phyloP scores from a whole-genome alignment of 2,797 vertebrate species.

The Bradypus variegatus region DNA sequence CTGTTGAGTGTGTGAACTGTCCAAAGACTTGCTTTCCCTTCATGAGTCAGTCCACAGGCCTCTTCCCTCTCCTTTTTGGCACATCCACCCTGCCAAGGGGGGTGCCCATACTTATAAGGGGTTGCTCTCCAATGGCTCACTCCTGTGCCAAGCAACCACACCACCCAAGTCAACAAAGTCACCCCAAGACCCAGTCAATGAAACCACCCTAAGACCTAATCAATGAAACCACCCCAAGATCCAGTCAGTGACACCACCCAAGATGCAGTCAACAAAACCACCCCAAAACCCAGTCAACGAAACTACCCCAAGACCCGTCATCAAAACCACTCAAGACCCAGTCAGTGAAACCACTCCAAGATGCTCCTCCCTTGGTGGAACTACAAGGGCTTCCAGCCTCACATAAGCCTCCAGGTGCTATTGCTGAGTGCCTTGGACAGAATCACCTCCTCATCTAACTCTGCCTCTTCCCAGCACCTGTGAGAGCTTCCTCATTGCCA shows the following conservation, averaged over 20 bases:
- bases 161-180: too few species aligned
- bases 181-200: too few species aligned
- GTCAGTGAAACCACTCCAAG: fast-evolving
- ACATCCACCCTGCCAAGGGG: not conserved
- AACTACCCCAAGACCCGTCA: too few species aligned
- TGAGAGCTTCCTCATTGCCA: not conserved
- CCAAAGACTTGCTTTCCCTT: not conserved
- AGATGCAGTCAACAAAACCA: too few species aligned
- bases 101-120: not conserved
- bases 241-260: too few species aligned
- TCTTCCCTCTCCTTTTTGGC: not conserved
- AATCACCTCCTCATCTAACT: not conserved
- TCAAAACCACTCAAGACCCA: not conserved
- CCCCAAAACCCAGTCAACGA: too few species aligned
- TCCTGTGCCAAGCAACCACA: not conserved
- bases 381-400: not conserved
- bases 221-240: fast-evolving
- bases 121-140: not conserved
- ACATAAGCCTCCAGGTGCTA: fast-evolving
- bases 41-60: not conserved
- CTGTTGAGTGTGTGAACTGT: conserved; percentile 48
- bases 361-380: too few species aligned
- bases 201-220: not conserved
- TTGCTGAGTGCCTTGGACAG: not conserved
- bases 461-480: conserved; percentile 16